Base-by-base conservation (phyloP, 2,888 invertebrate genomes). In the Calameuta filiformis region DNA sequence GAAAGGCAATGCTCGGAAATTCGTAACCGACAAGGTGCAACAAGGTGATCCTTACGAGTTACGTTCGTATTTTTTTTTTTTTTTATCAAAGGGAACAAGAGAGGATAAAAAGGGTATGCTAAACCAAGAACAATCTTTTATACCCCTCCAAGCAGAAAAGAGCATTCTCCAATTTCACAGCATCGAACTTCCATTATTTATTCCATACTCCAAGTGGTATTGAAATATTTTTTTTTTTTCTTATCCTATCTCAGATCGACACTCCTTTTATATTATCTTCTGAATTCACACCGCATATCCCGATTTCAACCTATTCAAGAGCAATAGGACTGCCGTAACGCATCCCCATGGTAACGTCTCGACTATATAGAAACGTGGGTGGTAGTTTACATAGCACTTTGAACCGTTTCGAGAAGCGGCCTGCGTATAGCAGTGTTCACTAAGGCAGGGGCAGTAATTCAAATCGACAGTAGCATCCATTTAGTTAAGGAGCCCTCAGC, bases 401-500 rank as follows among this genome's bases (percentile, higher is more conserved):
- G 82, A 87, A 84, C 84, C 81, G 85, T 81, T 81, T 80, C 40
- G 79, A 35, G 31, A n/a, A 37, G 74, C 30, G 34, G 30, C 69
- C 77, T 33, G 40, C 75, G 69, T 69, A 75, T 77, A 35, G 68
- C 74, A 37, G 71, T 33, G 31, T 77, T 77, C 68, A 69, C 30
- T 68, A 69, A 31, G 76, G 76, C 79, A 81, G 84, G 83, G 82
- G 87, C 86, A 82, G 86, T 87, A 86, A 87, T 87, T 86, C 86
- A 86, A 86, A 86, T 86, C 86, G 86, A 87, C 86, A 87, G 86
- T 86, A 86, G 87, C 86, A 87, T 86, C 86, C 84, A 82, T 86
- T 87, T 83, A 87, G 87, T 83, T 85, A 84, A 84, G 83, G 85
- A 82, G 81, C 77, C 82, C 81, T 81, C 81, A 78, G 83, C 81